phyloP scores from a whole-genome alignment of 2,113 vertebrate genomes.

The Elanus axillaris region DNA sequence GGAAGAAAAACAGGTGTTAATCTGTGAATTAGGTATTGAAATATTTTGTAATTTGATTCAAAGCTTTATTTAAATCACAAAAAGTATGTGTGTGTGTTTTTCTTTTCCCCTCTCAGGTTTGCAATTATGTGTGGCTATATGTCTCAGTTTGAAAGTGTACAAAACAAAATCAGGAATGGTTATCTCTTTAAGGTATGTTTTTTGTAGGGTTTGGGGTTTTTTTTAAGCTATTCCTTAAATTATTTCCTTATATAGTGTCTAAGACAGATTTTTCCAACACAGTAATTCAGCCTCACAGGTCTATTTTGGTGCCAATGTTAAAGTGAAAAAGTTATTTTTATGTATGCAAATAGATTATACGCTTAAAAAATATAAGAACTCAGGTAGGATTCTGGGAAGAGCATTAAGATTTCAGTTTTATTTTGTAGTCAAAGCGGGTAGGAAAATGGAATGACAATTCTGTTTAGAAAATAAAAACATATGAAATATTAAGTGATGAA shows the following conservation, averaged over 20 bases:
- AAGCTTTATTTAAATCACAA: conserved; percentile 48
- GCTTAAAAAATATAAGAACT: not conserved
- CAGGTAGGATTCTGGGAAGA: not conserved
- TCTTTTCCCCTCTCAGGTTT: conserved; percentile 80
- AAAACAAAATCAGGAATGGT: conserved; percentile 95
- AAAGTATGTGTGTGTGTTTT: conserved; percentile 67
- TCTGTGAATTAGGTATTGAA: conserved; percentile 23
- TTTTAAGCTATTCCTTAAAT: conserved; percentile 34
- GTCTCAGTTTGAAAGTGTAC: conserved; percentile 90
- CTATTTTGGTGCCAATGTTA: not conserved
- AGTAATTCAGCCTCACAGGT: not conserved
- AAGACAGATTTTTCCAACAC: not conserved
- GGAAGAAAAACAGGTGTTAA: not conserved
- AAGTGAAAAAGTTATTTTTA: not conserved
- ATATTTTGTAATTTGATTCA: conserved; percentile 31
- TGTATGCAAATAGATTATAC: not conserved
- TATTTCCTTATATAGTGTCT: conserved; percentile 8
- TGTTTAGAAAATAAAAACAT: not conserved
- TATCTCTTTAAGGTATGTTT: conserved; percentile 91
- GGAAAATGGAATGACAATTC: not conserved
- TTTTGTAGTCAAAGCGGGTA: not conserved
- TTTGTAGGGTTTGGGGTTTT: conserved; percentile 21
- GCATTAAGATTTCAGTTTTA: not conserved
- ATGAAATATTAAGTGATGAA: not conserved
- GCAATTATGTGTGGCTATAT: conserved; percentile 92